Base-by-base conservation (phyloP, 2,888 invertebrate genomes). In the Cordylochernes scorpioides region DNA sequence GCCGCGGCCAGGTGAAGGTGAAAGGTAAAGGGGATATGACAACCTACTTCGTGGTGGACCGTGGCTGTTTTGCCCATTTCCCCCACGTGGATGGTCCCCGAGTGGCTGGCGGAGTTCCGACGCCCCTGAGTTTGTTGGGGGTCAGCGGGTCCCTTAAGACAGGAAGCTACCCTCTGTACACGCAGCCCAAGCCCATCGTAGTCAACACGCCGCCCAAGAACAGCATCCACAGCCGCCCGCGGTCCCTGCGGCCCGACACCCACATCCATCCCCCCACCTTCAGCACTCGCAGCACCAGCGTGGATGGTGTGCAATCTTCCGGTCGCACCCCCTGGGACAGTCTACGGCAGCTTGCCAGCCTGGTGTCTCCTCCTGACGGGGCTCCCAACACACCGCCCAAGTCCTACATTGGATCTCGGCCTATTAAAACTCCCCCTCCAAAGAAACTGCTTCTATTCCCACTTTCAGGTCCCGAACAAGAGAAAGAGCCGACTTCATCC, bases 1-100 rank as follows among this genome's bases (percentile, higher is more conserved):
- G 75, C 46, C 61, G 77, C 25, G 77, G 78, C 15, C 70, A 71
- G 46, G 74, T 82, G 3, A 75, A 74, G 51, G 75, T 80, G 0
- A 80, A 82, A 48, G 80, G 80, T 2, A 80, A 80, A 52, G 80
- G 80, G 1, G 77, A 80, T 47, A 80, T 82, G 78, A 75, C 75
- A 5, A 82, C 82, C 0, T 82, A 78, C 49, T 78, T 80, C 50
- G 59, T 84, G n/a, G 12, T 24, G 10, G 29, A 24, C 28, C 10
- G 33, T 25, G 8, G 25, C 22, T 17, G 17, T 19, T 10, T 17
- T 8, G 13, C 15, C 13, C 24, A 25, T 5, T 25, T 18, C 5
- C 15, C 16, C 7, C 15, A 22, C 6, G 18, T 15, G 13, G 17
- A 14, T 17, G 12, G 14, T 21, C 14, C 22, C 14, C 13, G 14